Evolutionary conservation across 2,797 vertebrate species (phyloP).

Genomic region (Sebastolobus alascanus): DNA sequence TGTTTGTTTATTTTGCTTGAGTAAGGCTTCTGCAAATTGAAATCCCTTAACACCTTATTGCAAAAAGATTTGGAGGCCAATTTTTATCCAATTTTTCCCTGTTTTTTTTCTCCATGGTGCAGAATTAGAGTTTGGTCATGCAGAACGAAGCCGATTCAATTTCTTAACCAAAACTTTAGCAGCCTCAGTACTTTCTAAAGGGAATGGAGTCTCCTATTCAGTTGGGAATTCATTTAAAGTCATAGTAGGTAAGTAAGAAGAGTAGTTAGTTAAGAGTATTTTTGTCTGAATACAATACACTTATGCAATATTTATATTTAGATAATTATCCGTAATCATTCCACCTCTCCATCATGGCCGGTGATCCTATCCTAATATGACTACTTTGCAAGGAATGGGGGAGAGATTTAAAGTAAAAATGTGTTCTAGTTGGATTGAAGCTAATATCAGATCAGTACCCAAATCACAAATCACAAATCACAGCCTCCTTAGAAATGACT

Average conservation of each 20-base stretch:
- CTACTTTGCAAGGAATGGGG: background rate
- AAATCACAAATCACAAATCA: background rate
- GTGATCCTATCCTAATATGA: no score
- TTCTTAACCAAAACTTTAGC: slow-evolving; percentile 25
- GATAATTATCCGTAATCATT: background rate
- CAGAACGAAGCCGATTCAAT: slow-evolving; percentile 16
- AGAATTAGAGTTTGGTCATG: slow-evolving; percentile 32
- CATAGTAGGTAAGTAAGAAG: background rate
- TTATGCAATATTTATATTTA: no score
- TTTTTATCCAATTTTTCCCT: background rate
- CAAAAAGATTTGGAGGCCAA: slow-evolving; percentile 16
- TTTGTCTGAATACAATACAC: background rate
- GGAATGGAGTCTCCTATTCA: background rate
- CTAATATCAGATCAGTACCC: background rate
- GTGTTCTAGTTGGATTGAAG: background rate
- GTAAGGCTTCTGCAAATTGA: slow-evolving; percentile 37
- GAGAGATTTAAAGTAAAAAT: background rate
- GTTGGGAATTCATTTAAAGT: background rate
- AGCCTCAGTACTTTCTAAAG: background rate
- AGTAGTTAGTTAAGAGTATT: background rate
- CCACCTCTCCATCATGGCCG: background rate
- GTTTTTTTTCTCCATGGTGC: background rate
- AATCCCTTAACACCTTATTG: slow-evolving; percentile 39
- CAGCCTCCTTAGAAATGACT: background rate
- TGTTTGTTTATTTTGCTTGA: slow-evolving; percentile 37